Evolutionary conservation across 1,140 invertebrate species (phyloP), one percentile per base, ranked within the genome.

Genomic region (Drosophila ogumai): DNA sequence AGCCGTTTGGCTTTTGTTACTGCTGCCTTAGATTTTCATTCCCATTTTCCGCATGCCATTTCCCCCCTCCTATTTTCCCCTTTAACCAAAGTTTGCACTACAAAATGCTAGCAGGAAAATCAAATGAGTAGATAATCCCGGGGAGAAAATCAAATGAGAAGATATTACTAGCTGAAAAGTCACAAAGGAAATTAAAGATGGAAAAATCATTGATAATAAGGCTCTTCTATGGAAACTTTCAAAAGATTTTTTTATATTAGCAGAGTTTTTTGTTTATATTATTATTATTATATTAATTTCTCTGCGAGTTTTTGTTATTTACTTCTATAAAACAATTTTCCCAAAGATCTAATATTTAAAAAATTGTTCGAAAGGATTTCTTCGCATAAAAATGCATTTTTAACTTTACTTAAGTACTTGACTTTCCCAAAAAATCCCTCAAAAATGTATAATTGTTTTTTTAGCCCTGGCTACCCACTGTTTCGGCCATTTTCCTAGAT

Each of bases 1-100:
- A 78, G 75, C 58, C 50, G 60, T 32, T 78, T 38, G 40, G 52
- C 52, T 76, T 75, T 75, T 52, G 52, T 54, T 34, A 13, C 19
- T 13, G 32, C n/a, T 8, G 55, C 56, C 40, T 55, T n/a, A 32
- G 31, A 55, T 38, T 55, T 25, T 22, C 52, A 55, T 68, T 64
- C 22, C 36, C 66, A 49, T 68, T 72, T 38, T 57, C 52, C 52
- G 31, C 44, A 32, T 38, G 34, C 52, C 52, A 54, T 22, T 36
- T 31, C 4, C 1, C 22, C 46, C 12, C 13, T 25, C 19, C 3
- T 36, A 25, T 36, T 25, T 43, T 36, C 31, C 28, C 6, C 34
- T 66, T 67, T 22, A 19, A 9, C n/a, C 5, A 36, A 40, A 41
- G 28, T 71, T 57, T 68, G 10, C 64, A 56, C 10, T 56, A 38